These are phyloP conservation scores for Drosophila repleta DNA, from an alignment of 1,140 invertebrate genomes.

Conservation along the genomic window DNA sequence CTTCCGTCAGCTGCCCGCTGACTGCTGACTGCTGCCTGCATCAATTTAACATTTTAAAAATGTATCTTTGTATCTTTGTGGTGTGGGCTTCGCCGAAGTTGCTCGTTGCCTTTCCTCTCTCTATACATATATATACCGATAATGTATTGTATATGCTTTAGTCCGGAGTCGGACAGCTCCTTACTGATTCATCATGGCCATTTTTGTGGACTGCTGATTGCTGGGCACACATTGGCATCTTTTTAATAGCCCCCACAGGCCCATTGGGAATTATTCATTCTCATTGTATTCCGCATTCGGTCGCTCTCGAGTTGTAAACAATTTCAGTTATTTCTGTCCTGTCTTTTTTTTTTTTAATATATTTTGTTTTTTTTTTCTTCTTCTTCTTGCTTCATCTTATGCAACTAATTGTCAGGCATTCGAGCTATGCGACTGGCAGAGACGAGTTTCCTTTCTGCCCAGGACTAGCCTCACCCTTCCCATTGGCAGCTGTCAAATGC, in stretches of 20 bases:
- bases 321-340: conserved; percentile 65
- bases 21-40: conserved; percentile 43
- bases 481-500: conserved; percentile 71
- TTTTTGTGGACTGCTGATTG: conserved; percentile 64
- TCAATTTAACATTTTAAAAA: conserved; percentile 82
- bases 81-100: conserved; percentile 68
- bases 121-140: conserved; percentile 26
- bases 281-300: conserved; percentile 53
- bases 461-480: neutral
- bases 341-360: conserved; percentile 13
- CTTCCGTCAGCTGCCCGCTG: conserved; percentile 12
- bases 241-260: conserved; percentile 72
- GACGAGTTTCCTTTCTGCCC: conserved; percentile 14
- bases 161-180: conserved; percentile 27
- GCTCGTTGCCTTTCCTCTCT: conserved; percentile 28
- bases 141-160: conserved; percentile 73
- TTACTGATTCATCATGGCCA: conserved; percentile 64
- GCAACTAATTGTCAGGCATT: conserved; percentile 79
- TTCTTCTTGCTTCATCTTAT: conserved; percentile 55
- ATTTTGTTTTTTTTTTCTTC: conserved; percentile 12
- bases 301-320: conserved; percentile 59
- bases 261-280: conserved; percentile 80
- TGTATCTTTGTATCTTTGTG: conserved; percentile 76
- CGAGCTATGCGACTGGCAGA: conserved; percentile 59
- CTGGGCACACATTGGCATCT: conserved; percentile 68